Percentiles rank a stretch among this genome's conserved stretches.
These are phyloP conservation scores for Hemithea aestivaria DNA, from an alignment of 2,888 invertebrate species.

Conservation along the genomic window DNA sequence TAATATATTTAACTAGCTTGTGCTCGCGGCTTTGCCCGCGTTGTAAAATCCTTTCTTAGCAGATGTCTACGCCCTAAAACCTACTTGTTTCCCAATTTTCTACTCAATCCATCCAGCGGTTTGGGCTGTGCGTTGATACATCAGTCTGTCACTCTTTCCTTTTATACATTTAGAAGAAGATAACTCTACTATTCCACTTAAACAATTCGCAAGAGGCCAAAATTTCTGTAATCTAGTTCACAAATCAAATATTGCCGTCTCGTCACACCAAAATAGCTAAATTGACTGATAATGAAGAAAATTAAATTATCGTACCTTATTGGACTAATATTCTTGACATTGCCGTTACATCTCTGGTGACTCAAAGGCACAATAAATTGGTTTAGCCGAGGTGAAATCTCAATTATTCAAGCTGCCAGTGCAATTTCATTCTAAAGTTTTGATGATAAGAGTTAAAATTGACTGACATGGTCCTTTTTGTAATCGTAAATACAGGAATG, in stretches of 20 bases:
- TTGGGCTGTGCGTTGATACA: too few species aligned
- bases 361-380: slow-evolving; percentile 46
- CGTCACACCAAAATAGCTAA: slow-evolving; percentile 19
- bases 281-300: slow-evolving; percentile 37
- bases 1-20: too few species aligned
- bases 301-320: slow-evolving; percentile 43
- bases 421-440: slow-evolving; percentile 26
- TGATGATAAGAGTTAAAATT: slow-evolving; percentile 23
- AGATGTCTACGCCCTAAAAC: too few species aligned
- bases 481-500: slow-evolving; percentile 4
- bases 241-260: too few species aligned
- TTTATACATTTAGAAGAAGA: too few species aligned
- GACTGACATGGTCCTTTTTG: slow-evolving; percentile 6
- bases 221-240: too few species aligned
- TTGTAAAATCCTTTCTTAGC: too few species aligned
- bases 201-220: not conserved
- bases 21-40: too few species aligned
- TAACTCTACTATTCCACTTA: not conserved
- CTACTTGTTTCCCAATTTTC: too few species aligned
- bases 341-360: slow-evolving; percentile 43
- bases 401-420: slow-evolving; percentile 19
- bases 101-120: too few species aligned
- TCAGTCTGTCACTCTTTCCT: too few species aligned
- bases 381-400: slow-evolving; percentile 39
- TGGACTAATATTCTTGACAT: slow-evolving; percentile 46